Evolutionary conservation across 2,113 vertebrate species (phyloP).

Genomic region (Lota lota): DNA sequence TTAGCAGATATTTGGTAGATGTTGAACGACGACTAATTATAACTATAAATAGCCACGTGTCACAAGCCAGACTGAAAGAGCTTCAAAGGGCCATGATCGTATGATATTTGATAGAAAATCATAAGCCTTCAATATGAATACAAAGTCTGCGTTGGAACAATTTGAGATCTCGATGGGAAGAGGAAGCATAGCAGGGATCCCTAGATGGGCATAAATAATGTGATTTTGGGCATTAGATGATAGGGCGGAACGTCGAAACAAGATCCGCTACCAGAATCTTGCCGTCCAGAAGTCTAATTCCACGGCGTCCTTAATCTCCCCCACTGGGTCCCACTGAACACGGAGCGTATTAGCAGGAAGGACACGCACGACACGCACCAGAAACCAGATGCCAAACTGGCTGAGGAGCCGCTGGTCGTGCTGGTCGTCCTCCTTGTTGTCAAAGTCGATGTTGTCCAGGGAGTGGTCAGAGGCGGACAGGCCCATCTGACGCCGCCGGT

Average conservation of each 20-base stretch:
- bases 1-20: background rate
- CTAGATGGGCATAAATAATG: too few species aligned
- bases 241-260: too few species aligned
- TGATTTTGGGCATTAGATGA: too few species aligned
- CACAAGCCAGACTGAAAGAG: too few species aligned
- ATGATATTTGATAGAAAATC: too few species aligned
- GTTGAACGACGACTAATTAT: too few species aligned
- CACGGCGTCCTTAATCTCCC: background rate
- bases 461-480: slow-evolving; percentile 95
- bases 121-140: too few species aligned
- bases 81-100: too few species aligned
- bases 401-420: slow-evolving; percentile 96
- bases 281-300: slow-evolving; percentile 25
- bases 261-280: background rate
- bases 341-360: slow-evolving; percentile 1
- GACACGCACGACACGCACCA: slow-evolving; percentile 75
- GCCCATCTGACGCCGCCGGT: slow-evolving; percentile 92
- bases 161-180: too few species aligned
- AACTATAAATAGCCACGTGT: slow-evolving; percentile 6
- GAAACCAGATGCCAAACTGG: slow-evolving; percentile 98
- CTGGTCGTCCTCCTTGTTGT: slow-evolving; percentile 98
- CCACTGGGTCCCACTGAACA: too few species aligned
- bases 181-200: too few species aligned
- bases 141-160: too few species aligned
- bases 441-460: slow-evolving; percentile 94